Conservation (phyloP, 1,140 invertebrate genomes). For the Diabrotica undecimpunctata region DNA sequence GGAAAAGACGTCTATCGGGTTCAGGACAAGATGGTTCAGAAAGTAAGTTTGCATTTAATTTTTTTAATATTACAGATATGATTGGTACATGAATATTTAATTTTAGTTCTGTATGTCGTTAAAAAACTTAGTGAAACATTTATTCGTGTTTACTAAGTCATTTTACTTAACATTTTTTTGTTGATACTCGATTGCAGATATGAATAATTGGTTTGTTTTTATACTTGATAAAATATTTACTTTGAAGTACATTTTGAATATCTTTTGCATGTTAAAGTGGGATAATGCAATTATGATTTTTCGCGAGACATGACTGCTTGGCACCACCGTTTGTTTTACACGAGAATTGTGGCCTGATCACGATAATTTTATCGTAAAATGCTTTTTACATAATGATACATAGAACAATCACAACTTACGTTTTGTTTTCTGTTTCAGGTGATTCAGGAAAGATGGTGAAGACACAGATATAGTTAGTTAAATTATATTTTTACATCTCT, state of each 20-base stretch:
- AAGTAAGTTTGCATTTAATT: constrained; percentile 43
- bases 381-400: neutral
- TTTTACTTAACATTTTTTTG: neutral
- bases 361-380: too few species aligned
- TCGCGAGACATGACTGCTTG: too few species aligned
- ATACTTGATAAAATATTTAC: too few species aligned
- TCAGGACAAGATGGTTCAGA: constrained; percentile 50
- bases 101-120: constrained; percentile 6
- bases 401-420: neutral
- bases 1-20: constrained; percentile 53
- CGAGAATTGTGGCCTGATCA: too few species aligned
- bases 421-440: constrained; percentile 25
- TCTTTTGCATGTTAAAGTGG: too few species aligned
- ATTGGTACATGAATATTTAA: neutral
- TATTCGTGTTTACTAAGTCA: neutral
- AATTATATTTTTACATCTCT: too few species aligned
- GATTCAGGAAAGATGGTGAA: constrained; percentile 41
- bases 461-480: constrained; percentile 12
- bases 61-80: constrained; percentile 3
- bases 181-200: too few species aligned
- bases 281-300: too few species aligned
- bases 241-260: too few species aligned
- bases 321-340: too few species aligned
- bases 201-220: too few species aligned
- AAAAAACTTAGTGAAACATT: too few species aligned